phyloP scores from a whole-genome alignment of 1,140 invertebrate species.

The Drosophila repleta region DNA sequence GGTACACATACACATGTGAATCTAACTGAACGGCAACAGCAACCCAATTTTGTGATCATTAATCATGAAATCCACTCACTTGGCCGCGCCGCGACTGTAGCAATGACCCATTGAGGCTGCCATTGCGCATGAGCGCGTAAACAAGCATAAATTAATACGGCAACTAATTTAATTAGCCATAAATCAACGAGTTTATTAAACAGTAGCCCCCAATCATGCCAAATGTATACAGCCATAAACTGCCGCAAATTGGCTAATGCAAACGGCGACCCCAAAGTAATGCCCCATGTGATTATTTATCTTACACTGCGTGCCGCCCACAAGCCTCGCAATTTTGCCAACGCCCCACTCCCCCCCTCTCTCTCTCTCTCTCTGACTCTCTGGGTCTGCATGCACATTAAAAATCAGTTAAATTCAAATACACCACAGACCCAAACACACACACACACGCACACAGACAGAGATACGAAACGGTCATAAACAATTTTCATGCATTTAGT shows the following conservation, averaged over 20 bases:
- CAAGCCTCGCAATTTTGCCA: constrained; percentile 20
- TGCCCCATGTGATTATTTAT: constrained; percentile 60
- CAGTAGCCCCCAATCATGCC: constrained; percentile 80
- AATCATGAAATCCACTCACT: constrained; percentile 63
- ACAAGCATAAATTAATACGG: constrained; percentile 74
- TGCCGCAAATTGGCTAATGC: constrained; percentile 79
- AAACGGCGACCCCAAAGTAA: constrained; percentile 63
- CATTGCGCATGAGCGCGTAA: constrained; percentile 63
- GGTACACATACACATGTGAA: neutral
- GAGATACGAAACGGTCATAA: constrained; percentile 54
- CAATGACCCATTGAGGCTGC: constrained; percentile 67
- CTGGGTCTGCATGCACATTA: constrained; percentile 54
- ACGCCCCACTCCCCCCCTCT: neutral
- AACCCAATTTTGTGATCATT: constrained; percentile 70
- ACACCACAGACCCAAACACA: constrained; percentile 48
- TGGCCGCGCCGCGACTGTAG: constrained; percentile 24
- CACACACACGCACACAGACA: constrained; percentile 23
- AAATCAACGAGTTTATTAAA: constrained; percentile 82
- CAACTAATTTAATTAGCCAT: constrained; percentile 79
- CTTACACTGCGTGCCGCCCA: constrained; percentile 59
- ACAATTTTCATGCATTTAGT: constrained; percentile 67
- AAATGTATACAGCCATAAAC: constrained; percentile 71
- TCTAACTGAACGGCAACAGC: constrained; percentile 2
- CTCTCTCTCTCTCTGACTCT: neutral
- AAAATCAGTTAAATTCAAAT: constrained; percentile 79